A percentile compares a stretch with the other conserved stretches of the same genome.
Evolutionary conservation across 2,888 invertebrate species (phyloP).

Genomic region (Eremobia ochroleuca): DNA sequence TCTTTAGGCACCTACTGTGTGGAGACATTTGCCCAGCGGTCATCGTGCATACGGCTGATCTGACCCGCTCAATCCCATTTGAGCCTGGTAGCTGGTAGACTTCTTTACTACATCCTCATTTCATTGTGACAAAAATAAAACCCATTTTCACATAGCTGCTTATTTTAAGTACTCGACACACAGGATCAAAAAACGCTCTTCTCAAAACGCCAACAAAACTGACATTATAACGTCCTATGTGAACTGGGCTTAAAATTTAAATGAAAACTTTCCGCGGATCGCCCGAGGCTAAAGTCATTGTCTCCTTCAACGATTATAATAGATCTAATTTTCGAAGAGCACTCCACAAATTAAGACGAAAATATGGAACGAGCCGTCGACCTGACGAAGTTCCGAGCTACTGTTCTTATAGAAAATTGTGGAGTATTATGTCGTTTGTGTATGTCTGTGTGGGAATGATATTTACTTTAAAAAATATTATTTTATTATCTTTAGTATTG

Average conservation of each 20-base stretch:
- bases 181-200: not conserved
- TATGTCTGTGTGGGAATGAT: not conserved
- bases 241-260: constrained; percentile 42
- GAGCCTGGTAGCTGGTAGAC: no score
- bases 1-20: no score
- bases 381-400: not conserved
- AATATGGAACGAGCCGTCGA: constrained; percentile 27
- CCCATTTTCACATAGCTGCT: not conserved
- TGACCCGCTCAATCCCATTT: no score
- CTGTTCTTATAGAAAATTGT: constrained; percentile 20
- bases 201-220: constrained; percentile 10
- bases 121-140: not conserved
- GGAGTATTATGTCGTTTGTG: not conserved
- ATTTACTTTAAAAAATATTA: not conserved
- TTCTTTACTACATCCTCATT: not conserved
- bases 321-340: constrained; percentile 56
- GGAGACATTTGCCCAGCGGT: no score
- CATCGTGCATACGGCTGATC: no score
- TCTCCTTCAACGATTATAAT: constrained; percentile 54
- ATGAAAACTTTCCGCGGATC: constrained; percentile 46
- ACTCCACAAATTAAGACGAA: constrained; percentile 47
- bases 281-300: constrained; percentile 44
- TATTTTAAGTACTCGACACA: not conserved
- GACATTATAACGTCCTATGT: constrained; percentile 18
- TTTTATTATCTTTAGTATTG: not conserved